Percentiles rank a stretch among this genome's conserved stretches.
Conservation (phyloP, 2,113 vertebrate species). For the Indicator maculatus region DNA sequence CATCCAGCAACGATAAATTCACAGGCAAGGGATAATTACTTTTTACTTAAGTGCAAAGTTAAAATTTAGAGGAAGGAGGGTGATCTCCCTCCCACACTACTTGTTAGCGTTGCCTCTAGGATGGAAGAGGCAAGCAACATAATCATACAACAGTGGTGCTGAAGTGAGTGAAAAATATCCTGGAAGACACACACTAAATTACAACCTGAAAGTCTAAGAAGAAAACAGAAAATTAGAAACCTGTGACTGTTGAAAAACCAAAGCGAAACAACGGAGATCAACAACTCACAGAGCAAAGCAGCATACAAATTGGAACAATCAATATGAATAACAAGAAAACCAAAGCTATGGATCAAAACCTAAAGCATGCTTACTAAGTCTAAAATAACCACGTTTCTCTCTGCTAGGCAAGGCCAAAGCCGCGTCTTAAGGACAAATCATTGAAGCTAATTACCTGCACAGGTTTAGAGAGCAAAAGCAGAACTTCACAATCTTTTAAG, state of each 20-base stretch:
- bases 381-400: conserved; percentile 59
- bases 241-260: conserved; percentile 32
- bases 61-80: background rate
- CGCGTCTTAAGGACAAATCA: conserved; percentile 58
- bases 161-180: background rate
- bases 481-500: conserved; percentile 17
- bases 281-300: conserved; percentile 69
- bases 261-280: conserved; percentile 66
- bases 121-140: conserved; percentile 10
- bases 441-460: conserved; percentile 64
- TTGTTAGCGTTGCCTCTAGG: background rate
- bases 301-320: conserved; percentile 75
- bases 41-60: background rate
- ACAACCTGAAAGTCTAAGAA: conserved; percentile 55
- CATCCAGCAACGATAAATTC: conserved; percentile 29
- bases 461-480: conserved; percentile 41
- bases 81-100: background rate
- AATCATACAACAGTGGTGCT: background rate
- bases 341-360: conserved; percentile 70
- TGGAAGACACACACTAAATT: background rate
- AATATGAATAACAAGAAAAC: conserved; percentile 75
- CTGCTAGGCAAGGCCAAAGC: conserved; percentile 49
- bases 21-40: background rate
- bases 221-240: conserved; percentile 66
- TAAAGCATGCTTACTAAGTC: conserved; percentile 52